phyloP scores from a whole-genome alignment of 64 coral and sea anemone species.

The Dendronephthya gigantea region DNA sequence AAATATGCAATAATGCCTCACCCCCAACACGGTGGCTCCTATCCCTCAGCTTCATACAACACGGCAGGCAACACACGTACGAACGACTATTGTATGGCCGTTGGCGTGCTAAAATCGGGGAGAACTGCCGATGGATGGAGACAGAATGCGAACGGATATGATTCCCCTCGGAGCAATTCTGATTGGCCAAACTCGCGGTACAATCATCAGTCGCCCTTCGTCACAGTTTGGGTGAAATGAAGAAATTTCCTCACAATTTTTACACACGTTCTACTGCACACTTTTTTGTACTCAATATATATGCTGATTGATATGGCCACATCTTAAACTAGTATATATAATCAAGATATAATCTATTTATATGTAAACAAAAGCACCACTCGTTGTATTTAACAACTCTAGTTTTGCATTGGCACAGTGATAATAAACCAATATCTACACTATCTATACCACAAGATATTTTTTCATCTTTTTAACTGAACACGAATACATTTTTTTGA shows the following conservation, averaged over 20 bases:
- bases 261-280: background rate
- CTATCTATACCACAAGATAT: too few relatives aligned
- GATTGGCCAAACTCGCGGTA: slow-evolving; percentile 38
- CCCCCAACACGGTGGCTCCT: slow-evolving; percentile 26
- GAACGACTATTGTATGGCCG: slow-evolving; percentile 38
- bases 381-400: too few relatives aligned
- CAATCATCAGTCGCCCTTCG: slow-evolving; percentile 17
- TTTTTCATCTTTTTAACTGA: too few relatives aligned
- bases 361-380: background rate
- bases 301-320: too few relatives aligned
- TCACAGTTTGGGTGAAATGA: slow-evolving; percentile 42
- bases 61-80: background rate
- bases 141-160: slow-evolving; percentile 45
- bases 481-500: too few relatives aligned
- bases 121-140: slow-evolving; percentile 28
- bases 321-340: background rate
- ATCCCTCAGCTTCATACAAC: slow-evolving; percentile 28
- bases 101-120: slow-evolving; percentile 20
- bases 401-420: too few relatives aligned
- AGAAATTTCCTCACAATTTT: background rate
- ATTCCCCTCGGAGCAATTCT: slow-evolving; percentile 29
- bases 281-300: too few relatives aligned
- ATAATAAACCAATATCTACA: too few relatives aligned
- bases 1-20: slow-evolving; percentile 41
- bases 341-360: background rate